A percentile compares a stretch with the other conserved stretches of the same genome.
Evolutionary conservation across 2,113 vertebrate species (phyloP).

Genomic region (Boleophthalmus pectinirostris): DNA sequence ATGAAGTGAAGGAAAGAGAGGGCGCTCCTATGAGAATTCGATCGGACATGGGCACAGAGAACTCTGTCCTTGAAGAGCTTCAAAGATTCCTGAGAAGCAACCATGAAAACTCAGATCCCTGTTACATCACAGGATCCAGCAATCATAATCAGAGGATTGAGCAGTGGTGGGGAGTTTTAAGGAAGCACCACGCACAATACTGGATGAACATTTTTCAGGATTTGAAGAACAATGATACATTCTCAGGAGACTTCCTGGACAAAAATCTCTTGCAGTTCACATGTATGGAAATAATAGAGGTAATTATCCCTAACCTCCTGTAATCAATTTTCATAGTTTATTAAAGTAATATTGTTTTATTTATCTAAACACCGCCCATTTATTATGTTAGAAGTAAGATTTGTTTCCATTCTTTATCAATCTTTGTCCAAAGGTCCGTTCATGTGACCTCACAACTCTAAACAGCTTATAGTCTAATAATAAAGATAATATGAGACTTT

Average conservation of each 20-base stretch:
- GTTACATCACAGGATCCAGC: not conserved
- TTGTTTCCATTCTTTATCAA: too few species aligned
- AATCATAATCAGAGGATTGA: not conserved
- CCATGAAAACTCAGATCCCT: not conserved
- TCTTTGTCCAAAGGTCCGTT: too few species aligned
- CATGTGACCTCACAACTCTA: too few species aligned
- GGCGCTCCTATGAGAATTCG: not conserved
- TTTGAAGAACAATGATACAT: not conserved
- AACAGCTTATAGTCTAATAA: too few species aligned
- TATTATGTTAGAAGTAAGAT: too few species aligned
- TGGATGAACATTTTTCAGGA: not conserved
- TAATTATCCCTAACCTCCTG: not conserved
- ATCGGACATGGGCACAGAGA: not conserved
- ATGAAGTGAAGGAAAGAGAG: not conserved
- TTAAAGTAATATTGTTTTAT: too few species aligned
- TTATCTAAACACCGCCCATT: too few species aligned
- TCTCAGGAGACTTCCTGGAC: not conserved
- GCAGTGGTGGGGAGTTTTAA: not conserved
- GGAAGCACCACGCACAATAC: not conserved
- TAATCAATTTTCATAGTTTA: too few species aligned
- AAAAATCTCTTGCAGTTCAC: not conserved
- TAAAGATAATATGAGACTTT: too few species aligned
- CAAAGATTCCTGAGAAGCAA: not conserved
- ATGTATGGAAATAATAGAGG: not conserved
- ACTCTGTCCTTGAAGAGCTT: not conserved